Percentiles rank a stretch among this genome's conserved stretches.
These are phyloP conservation scores for Ceyx margarethae DNA, from an alignment of 2,113 vertebrate species.

Conservation along the genomic window DNA sequence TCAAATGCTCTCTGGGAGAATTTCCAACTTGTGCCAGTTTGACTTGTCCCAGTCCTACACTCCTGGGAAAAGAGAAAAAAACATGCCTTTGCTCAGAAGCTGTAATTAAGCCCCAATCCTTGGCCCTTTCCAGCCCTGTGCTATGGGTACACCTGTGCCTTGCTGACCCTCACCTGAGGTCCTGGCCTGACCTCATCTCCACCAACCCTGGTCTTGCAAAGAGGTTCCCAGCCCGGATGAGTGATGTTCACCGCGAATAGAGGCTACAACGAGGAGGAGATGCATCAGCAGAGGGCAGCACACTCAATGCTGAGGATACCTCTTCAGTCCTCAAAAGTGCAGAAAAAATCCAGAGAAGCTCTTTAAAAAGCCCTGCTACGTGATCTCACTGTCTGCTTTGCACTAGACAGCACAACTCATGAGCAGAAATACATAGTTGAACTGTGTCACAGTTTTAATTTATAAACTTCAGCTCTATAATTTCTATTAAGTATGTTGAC, in stretches of 20 bases:
- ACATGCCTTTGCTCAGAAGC: background rate
- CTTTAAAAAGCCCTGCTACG: background rate
- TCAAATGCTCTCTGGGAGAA: background rate
- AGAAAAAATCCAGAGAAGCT: background rate
- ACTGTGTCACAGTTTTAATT: background rate
- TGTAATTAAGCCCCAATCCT: background rate
- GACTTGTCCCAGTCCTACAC: background rate
- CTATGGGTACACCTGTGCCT: background rate
- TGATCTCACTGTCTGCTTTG: background rate
- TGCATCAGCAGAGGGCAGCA: slow-evolving; percentile 59
- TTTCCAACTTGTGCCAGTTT: background rate
- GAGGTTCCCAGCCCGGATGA: accelerated
- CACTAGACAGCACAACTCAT: background rate
- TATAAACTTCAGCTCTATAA: background rate
- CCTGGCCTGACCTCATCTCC: background rate
- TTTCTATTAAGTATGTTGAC: background rate
- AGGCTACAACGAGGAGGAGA: background rate
- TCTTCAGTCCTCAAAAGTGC: background rate
- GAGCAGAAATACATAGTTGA: background rate
- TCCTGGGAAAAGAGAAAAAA: background rate
- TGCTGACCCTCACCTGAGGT: background rate
- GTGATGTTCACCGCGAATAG: background rate
- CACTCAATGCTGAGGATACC: slow-evolving; percentile 32
- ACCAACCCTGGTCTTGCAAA: background rate
- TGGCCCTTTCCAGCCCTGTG: accelerated